These are phyloP conservation scores for Laspeyria flexula DNA, from an alignment of 2,888 invertebrate genomes.

Conservation along the genomic window DNA sequence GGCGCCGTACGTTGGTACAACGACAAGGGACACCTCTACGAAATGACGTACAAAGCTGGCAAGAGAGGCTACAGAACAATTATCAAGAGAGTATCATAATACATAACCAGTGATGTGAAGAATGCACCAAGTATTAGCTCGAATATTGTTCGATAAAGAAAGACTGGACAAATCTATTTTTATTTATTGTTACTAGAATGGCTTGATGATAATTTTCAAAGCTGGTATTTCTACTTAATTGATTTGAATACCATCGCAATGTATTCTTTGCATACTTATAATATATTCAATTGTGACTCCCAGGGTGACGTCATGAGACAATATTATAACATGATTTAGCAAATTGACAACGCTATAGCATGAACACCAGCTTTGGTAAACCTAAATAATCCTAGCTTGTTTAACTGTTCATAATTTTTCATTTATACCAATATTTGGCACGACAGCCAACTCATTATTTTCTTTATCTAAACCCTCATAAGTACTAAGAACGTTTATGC, in stretches of 20 bases:
- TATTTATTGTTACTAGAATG: conserved; percentile 31
- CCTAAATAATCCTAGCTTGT: no score
- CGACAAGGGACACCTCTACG: conserved; percentile 76
- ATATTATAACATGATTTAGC: no score
- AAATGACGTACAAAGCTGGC: conserved; percentile 83
- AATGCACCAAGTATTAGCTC: conserved; percentile 36
- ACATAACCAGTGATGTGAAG: conserved; percentile 12
- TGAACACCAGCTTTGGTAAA: no score
- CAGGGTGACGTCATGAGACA: no score
- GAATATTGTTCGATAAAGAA: conserved; percentile 40
- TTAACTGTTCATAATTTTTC: no score
- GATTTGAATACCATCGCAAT: no score
- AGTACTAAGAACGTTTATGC: background rate
- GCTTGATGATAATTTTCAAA: background rate
- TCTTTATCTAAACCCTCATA: no score
- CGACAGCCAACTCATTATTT: no score
- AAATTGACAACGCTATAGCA: no score
- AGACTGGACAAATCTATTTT: conserved; percentile 52
- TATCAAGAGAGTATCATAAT: conserved; percentile 71
- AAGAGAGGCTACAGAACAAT: conserved; percentile 79
- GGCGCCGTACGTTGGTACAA: conserved; percentile 82
- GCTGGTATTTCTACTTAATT: background rate
- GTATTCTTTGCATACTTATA: no score
- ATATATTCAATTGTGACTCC: no score
- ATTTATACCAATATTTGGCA: no score